Percentiles rank a stretch among this genome's conserved stretches.
Evolutionary conservation across 1,140 invertebrate species (phyloP).

Genomic region (Musca vetustissima): DNA sequence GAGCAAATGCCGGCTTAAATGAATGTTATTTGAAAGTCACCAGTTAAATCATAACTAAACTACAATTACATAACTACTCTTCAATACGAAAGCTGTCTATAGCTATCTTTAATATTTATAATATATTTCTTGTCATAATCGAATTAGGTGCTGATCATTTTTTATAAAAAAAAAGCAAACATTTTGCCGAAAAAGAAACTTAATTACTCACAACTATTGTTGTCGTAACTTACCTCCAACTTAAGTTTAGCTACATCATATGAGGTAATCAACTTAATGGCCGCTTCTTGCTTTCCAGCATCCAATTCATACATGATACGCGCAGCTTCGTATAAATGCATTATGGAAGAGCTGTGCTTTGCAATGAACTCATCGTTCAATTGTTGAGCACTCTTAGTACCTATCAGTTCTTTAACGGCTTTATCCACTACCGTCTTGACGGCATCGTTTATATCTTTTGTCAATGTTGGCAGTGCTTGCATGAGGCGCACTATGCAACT

Average conservation of each 20-base stretch:
- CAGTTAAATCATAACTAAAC: too few relatives aligned
- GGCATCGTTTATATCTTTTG: slow-evolving; percentile 56
- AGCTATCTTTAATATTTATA: too few relatives aligned
- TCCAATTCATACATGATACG: slow-evolving; percentile 48
- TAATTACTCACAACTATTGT: too few relatives aligned
- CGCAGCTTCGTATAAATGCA: slow-evolving; percentile 50
- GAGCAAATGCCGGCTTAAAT: too few relatives aligned
- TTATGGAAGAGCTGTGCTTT: slow-evolving; percentile 47
- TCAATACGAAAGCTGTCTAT: too few relatives aligned
- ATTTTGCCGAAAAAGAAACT: too few relatives aligned
- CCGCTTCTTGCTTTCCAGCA: slow-evolving; percentile 42
- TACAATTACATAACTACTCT: too few relatives aligned
- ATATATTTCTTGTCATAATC: too few relatives aligned
- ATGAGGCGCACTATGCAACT: slow-evolving; percentile 79
- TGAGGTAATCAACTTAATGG: slow-evolving; percentile 47
- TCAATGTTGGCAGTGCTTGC: slow-evolving; percentile 58
- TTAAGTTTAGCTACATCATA: slow-evolving; percentile 44
- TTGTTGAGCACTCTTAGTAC: slow-evolving; percentile 42
- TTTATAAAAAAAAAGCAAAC: too few relatives aligned
- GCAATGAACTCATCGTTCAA: slow-evolving; percentile 51
- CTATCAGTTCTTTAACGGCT: slow-evolving; percentile 64
- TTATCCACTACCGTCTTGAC: slow-evolving; percentile 75
- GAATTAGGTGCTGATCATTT: too few relatives aligned
- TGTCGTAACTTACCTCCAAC: slow-evolving; percentile 47
- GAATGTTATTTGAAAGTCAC: too few relatives aligned